Base-by-base conservation (phyloP, 2,113 vertebrate genomes). In the Hemiprocne comata region DNA sequence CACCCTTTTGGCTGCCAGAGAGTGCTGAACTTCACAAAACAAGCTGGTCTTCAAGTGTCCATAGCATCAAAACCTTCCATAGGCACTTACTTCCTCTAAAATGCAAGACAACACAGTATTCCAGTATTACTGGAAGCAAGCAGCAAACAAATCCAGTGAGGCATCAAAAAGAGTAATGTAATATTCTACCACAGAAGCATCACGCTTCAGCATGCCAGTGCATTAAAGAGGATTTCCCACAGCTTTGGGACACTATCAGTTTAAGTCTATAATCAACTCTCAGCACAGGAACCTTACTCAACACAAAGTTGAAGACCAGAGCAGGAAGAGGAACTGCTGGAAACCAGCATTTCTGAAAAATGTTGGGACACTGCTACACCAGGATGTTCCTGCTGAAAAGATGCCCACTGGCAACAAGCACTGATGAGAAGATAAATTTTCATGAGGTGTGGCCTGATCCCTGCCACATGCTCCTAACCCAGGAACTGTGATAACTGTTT, bases 401-500 rank as follows among this genome's bases (percentile, higher is more conserved):
- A 14, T 71, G 34, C 34, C 69, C 16, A 11, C 33, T 70, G 33
- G 44, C 54, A 83, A 53, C 33, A 73, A 25, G 28, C 13, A 42
- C 23, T 23, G 53, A 79, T 20, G 17, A 72, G n/a, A 44, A 54
- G 33, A 69, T 6, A 14, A 17, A 40, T 29, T n/a, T 54, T 60
- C 1, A 1, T 31, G 15, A 18, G 28, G 2, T 19, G 11, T 3
- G 1, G 31, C 29, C 50, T 34, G 40, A 21, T 24, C 53, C 58
- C 36, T 19, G 14, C 38, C 48, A 64, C 11, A 6, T 1, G 2
- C 17, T 87, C 31, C 23, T 72, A 26, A 38, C 10, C 50, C 28
- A 13, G 21, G 61, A 72, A 48, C 13, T 29, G 28, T 12, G 11
- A 10, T 20, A 67, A 11, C 40, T 62, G 16, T 6, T 79, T 16